Evolutionary conservation across 2,113 vertebrate species (phyloP), one percentile per base, ranked within the genome.

Genomic region (Microtus oregoni): DNA sequence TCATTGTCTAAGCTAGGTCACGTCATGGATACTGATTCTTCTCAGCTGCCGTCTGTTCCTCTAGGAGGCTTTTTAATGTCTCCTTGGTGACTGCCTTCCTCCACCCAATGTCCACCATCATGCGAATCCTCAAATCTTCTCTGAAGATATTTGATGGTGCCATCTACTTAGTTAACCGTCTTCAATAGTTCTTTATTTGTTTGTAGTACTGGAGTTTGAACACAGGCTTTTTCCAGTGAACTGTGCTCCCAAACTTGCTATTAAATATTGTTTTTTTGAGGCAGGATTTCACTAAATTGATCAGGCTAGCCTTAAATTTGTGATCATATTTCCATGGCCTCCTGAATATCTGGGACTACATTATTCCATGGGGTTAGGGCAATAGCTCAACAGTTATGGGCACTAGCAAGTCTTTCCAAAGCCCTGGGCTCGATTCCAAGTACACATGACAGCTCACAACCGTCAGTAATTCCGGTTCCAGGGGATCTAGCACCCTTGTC

Each of bases 101-200:
- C 38, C 0, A 0, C 38, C n/a, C 11, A 10, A 0, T 61, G 9
- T 81, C 14, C 2, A 70, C 12, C 7, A 35, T 15, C 9, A 0
- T 38, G 15, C 1, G 1, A 28, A 44, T 19, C 22, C 3, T 11
- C 22, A 4, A 0, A 50, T 50, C 50, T 91, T 24, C 47, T 22
- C 63, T 50, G 63, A 90, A 88, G 32, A 22, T 11, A 15, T 55
- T 92, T n/a, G 68, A 38, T 76, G 15, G 0, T 22, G 30, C 22
- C 13, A 19, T 1, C 67, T 7, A 38, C 61, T 76, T 58, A 13
- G 68, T 72, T 32, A 79, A 52, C 19, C 12, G 24, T 38, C 44
- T 50, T 44, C 32, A 86, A 19, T 12, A 20, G 32, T 63, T 63
- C 6, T 83, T 63, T 50, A 50, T 50, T 50, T 41, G 52, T 83